Conservation (phyloP, 1,140 invertebrate genomes). For the Drosophila fuyamai region DNA sequence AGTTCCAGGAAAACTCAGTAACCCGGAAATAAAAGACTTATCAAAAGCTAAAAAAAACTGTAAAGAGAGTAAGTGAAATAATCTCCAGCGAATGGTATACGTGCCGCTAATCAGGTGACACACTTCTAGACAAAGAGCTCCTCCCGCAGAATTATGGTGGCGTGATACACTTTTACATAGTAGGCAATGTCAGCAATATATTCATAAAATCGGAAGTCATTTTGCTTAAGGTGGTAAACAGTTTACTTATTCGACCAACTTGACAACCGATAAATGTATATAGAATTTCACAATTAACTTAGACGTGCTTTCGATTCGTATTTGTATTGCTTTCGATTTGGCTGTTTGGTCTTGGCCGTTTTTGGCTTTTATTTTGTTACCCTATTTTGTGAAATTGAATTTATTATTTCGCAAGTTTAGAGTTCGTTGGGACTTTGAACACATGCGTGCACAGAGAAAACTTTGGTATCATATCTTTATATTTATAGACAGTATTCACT, state of each 20-base stretch:
- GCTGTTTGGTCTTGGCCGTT: conserved; percentile 44
- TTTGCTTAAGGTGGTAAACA: background rate
- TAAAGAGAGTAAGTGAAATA: conserved; percentile 6
- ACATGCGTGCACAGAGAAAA: conserved; percentile 20
- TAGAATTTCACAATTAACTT: conserved; percentile 75
- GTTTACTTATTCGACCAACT: background rate
- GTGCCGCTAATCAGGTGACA: conserved; percentile 26
- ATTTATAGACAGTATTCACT: too few species aligned
- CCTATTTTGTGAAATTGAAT: conserved; percentile 76
- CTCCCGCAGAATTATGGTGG: background rate
- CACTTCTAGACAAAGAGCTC: conserved; percentile 4
- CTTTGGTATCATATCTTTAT: too few species aligned
- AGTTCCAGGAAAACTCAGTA: background rate
- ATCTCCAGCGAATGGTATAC: conserved; percentile 21
- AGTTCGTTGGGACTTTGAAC: conserved; percentile 28
- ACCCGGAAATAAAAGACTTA: background rate
- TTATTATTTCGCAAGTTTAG: conserved; percentile 75
- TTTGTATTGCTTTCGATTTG: conserved; percentile 27
- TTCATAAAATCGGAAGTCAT: conserved; percentile 17
- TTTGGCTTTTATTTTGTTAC: conserved; percentile 41
- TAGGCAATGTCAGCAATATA: conserved; percentile 6
- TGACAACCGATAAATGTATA: conserved; percentile 21
- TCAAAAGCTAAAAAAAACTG: background rate
- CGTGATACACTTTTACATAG: background rate
- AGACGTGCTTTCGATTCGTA: conserved; percentile 50